Base-by-base conservation (phyloP, 2,797 vertebrate genomes). In the Capromys pilorides region DNA sequence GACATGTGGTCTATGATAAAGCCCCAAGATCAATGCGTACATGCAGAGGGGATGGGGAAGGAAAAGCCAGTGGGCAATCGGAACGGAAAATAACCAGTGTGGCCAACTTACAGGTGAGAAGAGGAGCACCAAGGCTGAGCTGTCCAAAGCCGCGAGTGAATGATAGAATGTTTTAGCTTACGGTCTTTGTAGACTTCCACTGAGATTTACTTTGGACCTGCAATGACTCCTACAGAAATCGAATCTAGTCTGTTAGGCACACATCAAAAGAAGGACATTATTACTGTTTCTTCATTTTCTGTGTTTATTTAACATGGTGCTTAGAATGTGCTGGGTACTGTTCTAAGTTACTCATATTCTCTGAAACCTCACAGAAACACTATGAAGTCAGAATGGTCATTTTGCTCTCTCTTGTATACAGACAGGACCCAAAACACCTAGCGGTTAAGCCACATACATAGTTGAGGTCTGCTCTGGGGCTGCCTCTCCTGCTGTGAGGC, bases 61-160 rank as follows among this genome's bases (percentile, higher is more conserved):
- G 80, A 79, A 45, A 59, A 28, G 0, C 12, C 49, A 93, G 51
- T n/a, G 54, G 73, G 59, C n/a, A 51, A 7, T 24, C 88, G 51
- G 69, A 83, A 61, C 26, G 49, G 59, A 24, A 78, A 83, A 79
- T 64, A 86, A 24, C 33, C 57, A 14, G 14, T 81, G 26, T 95
- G 62, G 39, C n/a, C 59, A 94, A 93, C 92, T 84, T 77, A 61
- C 5, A 87, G 41, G 61, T 77, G 54, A 92, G 62, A 82, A 94
- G 66, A 90, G 26, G 6, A 59, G 8, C 31, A 80, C 9, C 49
- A 73, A 66, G 61, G 81, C 12, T 69, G 31, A 39, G 64, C 0
- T 62, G 5, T 79, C 79, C 41, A 90, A 78, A 69, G 88, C 77
- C 66, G 87, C 57, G 51, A 84, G 28, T 75, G 28, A 91, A 82